Evolutionary conservation across 2,888 invertebrate species (phyloP).

Genomic region (Tenodera sinensis): DNA sequence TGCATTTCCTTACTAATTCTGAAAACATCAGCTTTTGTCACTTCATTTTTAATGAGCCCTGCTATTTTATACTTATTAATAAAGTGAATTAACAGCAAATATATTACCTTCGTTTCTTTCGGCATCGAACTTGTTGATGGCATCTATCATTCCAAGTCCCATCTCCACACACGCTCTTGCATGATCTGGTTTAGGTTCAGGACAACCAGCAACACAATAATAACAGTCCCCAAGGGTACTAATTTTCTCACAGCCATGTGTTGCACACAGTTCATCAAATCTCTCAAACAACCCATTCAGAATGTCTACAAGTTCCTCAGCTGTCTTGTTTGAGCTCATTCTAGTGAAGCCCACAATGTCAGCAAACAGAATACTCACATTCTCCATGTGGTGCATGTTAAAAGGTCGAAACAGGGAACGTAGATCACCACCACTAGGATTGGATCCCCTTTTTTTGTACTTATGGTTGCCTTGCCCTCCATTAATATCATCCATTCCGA

Average conservation of each 20-base stretch:
- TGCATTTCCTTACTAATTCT: no score
- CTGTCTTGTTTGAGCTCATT: constrained; percentile 95
- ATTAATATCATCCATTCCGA: constrained; percentile 46
- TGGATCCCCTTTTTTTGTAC: background rate
- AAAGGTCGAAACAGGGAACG: constrained; percentile 88
- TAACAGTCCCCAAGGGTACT: constrained; percentile 93
- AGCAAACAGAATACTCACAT: constrained; percentile 94
- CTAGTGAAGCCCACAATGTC: constrained; percentile 97
- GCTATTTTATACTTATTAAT: no score
- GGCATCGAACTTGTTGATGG: constrained; percentile 86
- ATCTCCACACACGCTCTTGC: constrained; percentile 95
- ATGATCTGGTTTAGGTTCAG: constrained; percentile 86
- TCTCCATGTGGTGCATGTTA: constrained; percentile 95
- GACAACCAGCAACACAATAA: constrained; percentile 94
- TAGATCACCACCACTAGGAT: constrained; percentile 51
- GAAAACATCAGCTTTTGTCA: no score
- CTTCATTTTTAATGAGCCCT: no score
- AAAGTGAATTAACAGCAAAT: no score
- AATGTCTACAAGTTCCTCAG: constrained; percentile 91
- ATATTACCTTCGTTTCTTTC: constrained; percentile 74
- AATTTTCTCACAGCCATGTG: constrained; percentile 93
- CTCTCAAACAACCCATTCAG: constrained; percentile 94
- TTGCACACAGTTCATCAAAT: constrained; percentile 85
- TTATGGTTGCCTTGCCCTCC: constrained; percentile 45
- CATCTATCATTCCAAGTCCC: constrained; percentile 93